Evolutionary conservation across 2,888 invertebrate genomes (phyloP), one percentile per base, ranked within the genome.

Genomic region (Papilio demoleus): DNA sequence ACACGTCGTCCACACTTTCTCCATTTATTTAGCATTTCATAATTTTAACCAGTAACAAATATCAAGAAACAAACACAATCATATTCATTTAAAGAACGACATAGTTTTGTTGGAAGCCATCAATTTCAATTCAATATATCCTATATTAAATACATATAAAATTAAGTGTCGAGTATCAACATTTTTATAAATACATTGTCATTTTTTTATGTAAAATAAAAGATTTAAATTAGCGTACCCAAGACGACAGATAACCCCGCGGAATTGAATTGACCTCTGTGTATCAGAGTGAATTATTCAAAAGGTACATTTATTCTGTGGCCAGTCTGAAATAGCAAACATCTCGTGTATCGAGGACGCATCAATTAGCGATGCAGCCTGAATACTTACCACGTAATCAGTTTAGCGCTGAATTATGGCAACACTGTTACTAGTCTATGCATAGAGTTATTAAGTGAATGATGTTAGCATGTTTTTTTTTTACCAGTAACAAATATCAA

Each of bases 331-430:
- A 34, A 60, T 22, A 36, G 60, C 24, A 40, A 40, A 22, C 38
- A 60, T 40, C 40, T 60, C 40, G 60, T 24, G 61, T 34, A 62
- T 42, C 45, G 24, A 62, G 61, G 45, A 62, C 61, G 27, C 61
- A 38, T 38, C 60, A 40, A 65, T 65, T 65, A 65, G 42, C 56
- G 65, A 65, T 56, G 65, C 56, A 65, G 19, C 27, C 65, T 65
- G 65, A 65, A 65, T 65, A 56, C 24, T n/a, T 11, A 5, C 17
- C 19, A 56, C 27, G 56, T 65, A 65, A 65, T 53, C 50, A 64
- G 53, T 64, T 64, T 50, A 50, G 4, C 36, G 38, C 50, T 45
- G 27, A 42, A 27, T 27, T 42, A 17, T 53, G 31, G 53, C 31
- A 53, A n/a, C 53, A 53, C 53, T 31, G 53, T 31, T 31, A 17